Percentiles rank a stretch among this genome's conserved stretches.
phyloP scores from a whole-genome alignment of 2,113 vertebrate species.

The Lonchura striata region DNA sequence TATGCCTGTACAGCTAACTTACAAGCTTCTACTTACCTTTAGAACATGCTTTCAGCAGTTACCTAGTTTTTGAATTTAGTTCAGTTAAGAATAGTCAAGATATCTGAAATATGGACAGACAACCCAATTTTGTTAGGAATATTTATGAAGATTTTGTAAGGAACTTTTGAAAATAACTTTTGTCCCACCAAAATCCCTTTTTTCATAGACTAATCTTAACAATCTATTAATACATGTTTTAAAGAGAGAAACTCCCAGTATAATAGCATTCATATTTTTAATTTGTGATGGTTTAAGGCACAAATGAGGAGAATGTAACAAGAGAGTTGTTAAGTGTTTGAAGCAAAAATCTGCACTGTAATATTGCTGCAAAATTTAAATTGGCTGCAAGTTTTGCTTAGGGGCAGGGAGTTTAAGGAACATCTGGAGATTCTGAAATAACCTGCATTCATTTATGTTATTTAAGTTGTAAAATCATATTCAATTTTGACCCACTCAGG shows the following conservation, averaged over 20 bases:
- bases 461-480: constrained; percentile 87
- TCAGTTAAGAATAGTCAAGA: background rate
- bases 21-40: background rate
- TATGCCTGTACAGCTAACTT: background rate
- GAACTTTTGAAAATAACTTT: background rate
- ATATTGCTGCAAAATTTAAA: constrained; percentile 69
- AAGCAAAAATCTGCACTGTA: constrained; percentile 59
- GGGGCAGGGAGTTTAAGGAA: constrained; percentile 73
- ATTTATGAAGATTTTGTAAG: background rate
- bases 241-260: background rate
- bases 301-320: background rate
- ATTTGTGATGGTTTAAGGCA: background rate
- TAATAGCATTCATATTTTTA: background rate
- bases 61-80: background rate
- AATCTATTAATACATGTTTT: background rate
- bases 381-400: constrained; percentile 70
- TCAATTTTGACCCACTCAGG: constrained; percentile 86
- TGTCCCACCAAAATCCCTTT: background rate
- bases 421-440: constrained; percentile 85
- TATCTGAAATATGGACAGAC: background rate
- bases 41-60: background rate
- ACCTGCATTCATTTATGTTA: constrained; percentile 83
- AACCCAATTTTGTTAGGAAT: background rate
- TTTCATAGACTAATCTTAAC: background rate
- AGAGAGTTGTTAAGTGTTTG: constrained; percentile 27